These are phyloP conservation scores for Zenarchopterus dispar DNA, from an alignment of 2,797 vertebrate species.

Conservation along the genomic window DNA sequence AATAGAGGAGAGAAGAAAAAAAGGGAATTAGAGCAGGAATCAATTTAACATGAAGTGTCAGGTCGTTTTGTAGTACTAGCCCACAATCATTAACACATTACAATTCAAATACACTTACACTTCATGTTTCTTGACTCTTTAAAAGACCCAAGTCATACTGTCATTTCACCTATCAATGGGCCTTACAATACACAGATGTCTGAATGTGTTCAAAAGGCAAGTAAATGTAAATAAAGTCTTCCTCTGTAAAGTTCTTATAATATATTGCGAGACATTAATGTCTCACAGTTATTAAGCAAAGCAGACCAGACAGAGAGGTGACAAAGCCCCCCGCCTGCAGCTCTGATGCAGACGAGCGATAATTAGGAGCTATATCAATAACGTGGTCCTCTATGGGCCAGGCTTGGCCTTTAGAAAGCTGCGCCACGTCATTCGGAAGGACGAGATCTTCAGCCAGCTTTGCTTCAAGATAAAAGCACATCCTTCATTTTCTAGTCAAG, in stretches of 20 bases:
- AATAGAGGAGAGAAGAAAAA: slow-evolving; percentile 51
- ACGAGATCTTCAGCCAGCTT: not conserved
- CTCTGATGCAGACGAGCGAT: slow-evolving; percentile 12
- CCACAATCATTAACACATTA: not conserved
- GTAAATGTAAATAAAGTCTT: too few species aligned
- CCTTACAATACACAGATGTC: too few species aligned
- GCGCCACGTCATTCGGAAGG: not conserved
- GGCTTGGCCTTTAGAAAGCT: not conserved
- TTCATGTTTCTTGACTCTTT: slow-evolving; percentile 3
- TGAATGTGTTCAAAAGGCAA: too few species aligned
- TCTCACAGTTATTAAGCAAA: slow-evolving; percentile 9
- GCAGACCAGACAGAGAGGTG: not conserved
- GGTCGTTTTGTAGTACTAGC: slow-evolving; percentile 1
- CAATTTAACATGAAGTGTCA: slow-evolving; percentile 37
- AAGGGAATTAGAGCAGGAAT: slow-evolving; percentile 44
- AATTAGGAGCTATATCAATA: slow-evolving; percentile 15
- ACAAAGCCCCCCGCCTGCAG: slow-evolving; percentile 2
- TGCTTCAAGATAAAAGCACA: not conserved
- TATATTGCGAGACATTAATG: not conserved
- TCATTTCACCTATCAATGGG: not conserved
- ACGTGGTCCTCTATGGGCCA: slow-evolving; percentile 1
- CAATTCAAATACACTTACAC: not conserved
- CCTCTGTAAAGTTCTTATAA: not conserved
- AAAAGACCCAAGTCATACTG: not conserved
- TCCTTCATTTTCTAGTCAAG: slow-evolving; percentile 13